Evolutionary conservation across 2,888 invertebrate species (phyloP).

Genomic region (Vesta saturnalis): DNA sequence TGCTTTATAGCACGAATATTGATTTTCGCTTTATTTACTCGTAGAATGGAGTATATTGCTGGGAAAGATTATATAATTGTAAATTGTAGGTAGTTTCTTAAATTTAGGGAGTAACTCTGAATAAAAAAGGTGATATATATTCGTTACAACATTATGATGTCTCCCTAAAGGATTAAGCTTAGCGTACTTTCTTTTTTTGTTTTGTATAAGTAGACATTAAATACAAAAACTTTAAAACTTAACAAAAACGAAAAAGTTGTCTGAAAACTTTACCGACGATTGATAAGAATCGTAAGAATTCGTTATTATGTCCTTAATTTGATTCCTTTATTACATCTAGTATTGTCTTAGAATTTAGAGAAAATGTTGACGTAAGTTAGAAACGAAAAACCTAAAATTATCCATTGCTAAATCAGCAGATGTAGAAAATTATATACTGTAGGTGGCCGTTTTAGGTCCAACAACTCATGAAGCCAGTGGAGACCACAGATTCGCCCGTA

Average conservation of each 20-base stretch:
- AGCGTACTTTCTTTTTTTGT: not conserved
- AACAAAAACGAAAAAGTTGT: not conserved
- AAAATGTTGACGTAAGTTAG: not conserved
- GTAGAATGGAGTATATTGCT: not conserved
- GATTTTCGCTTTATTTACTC: slow-evolving; percentile 12
- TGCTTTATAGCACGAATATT: slow-evolving; percentile 43
- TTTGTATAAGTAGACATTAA: not conserved
- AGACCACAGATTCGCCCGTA: slow-evolving; percentile 49
- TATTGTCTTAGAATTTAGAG: not conserved
- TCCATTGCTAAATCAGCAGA: slow-evolving; percentile 25
- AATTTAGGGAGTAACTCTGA: not conserved
- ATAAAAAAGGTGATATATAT: not conserved
- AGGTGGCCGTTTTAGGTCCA: slow-evolving; percentile 42
- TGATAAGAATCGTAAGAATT: slow-evolving; percentile 15
- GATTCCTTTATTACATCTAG: not conserved
- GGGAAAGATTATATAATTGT: not conserved
- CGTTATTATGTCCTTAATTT: slow-evolving; percentile 13
- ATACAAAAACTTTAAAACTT: slow-evolving; percentile 7
- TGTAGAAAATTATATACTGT: slow-evolving; percentile 37
- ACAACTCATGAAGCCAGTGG: slow-evolving; percentile 43
- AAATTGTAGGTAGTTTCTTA: not conserved
- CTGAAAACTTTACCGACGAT: slow-evolving; percentile 19
- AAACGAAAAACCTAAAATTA: slow-evolving; percentile 16
- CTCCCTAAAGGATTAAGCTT: not conserved
- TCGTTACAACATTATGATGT: not conserved